These are phyloP conservation scores for Polyergus mexicanus DNA, from an alignment of 1,140 invertebrate species.

Conservation along the genomic window DNA sequence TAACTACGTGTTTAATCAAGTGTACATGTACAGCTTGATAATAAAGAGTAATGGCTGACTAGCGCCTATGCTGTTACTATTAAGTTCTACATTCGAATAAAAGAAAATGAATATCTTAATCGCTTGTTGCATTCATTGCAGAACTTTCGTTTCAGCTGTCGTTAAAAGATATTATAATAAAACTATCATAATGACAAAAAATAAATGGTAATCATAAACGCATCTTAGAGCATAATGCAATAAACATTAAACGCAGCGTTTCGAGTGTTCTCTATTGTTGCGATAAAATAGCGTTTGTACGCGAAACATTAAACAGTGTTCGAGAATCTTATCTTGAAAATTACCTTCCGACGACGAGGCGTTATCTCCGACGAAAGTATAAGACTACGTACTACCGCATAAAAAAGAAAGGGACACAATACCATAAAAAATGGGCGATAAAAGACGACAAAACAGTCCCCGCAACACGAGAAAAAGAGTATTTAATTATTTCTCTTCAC, in stretches of 20 bases:
- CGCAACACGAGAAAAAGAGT: constrained; percentile 43
- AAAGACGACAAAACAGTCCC: constrained; percentile 51
- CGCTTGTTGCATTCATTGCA: neutral
- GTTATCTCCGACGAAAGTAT: constrained; percentile 59
- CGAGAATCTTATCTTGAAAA: constrained; percentile 56
- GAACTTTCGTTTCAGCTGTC: constrained; percentile 1
- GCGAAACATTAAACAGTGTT: constrained; percentile 55
- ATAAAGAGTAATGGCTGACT: constrained; percentile 25
- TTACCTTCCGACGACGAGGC: constrained; percentile 50
- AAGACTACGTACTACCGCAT: constrained; percentile 51
- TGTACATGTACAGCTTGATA: constrained; percentile 24
- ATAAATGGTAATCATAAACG: constrained; percentile 6
- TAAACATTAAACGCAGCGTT: constrained; percentile 24
- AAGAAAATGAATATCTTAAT: neutral
- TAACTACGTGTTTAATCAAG: constrained; percentile 32
- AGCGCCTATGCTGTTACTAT: neutral
- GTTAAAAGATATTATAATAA: too few relatives aligned
- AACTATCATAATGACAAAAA: neutral
- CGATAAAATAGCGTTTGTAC: constrained; percentile 47
- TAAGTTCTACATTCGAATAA: neutral
- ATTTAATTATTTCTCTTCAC: constrained; percentile 54
- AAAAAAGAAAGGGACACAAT: constrained; percentile 21
- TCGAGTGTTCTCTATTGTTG: constrained; percentile 5
- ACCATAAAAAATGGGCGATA: constrained; percentile 56
- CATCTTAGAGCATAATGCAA: neutral